Evolutionary conservation across 2,113 vertebrate species (phyloP).

Genomic region (Lophochroa leadbeateri): DNA sequence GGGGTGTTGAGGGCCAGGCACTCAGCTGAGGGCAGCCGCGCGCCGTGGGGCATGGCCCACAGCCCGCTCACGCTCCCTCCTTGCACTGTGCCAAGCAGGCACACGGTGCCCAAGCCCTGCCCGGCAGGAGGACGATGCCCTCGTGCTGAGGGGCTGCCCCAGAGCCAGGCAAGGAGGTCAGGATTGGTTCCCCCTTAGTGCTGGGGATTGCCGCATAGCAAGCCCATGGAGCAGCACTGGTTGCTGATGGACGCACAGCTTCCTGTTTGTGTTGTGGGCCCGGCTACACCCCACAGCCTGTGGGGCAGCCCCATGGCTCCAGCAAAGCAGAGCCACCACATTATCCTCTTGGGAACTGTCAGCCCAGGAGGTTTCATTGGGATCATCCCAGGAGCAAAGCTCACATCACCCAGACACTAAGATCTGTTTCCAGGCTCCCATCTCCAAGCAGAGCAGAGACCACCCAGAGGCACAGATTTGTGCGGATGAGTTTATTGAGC

Average conservation of each 20-base stretch:
- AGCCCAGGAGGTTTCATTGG: neutral
- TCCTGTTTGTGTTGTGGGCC: neutral
- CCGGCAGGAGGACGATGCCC: neutral
- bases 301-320: fast-evolving
- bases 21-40: neutral
- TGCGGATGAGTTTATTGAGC: constrained; percentile 3
- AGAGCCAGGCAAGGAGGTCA: neutral
- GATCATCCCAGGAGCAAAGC: neutral
- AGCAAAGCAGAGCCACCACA: fast-evolving
- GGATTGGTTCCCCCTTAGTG: fast-evolving
- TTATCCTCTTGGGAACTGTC: neutral
- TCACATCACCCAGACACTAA: neutral
- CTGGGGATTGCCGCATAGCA: fast-evolving
- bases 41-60: neutral
- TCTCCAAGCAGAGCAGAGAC: neutral
- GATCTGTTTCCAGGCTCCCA: neutral
- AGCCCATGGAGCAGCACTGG: neutral
- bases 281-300: neutral
- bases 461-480: constrained; percentile 9
- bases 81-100: fast-evolving
- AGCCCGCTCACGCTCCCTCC: neutral
- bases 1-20: neutral
- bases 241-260: fast-evolving
- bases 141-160: neutral
- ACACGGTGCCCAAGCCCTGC: fast-evolving